Evolutionary conservation across 2,797 vertebrate species (phyloP).

Genomic region (Sandelia bainsii): DNA sequence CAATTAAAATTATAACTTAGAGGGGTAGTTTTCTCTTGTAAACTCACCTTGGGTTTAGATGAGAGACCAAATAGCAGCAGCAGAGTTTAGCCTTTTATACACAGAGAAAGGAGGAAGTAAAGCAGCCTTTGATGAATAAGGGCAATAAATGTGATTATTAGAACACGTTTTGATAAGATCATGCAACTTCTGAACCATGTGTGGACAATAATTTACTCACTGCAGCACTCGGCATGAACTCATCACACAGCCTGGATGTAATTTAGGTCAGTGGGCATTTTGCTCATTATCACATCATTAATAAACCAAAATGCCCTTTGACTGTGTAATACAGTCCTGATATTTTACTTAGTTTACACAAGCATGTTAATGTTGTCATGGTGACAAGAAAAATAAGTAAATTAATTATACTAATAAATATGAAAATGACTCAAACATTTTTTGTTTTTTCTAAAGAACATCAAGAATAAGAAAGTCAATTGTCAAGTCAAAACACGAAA

Average conservation of each 20-base stretch:
- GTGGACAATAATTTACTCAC: slow-evolving; percentile 50
- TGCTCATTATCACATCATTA: neutral
- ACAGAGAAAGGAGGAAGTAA: slow-evolving; percentile 13
- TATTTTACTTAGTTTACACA: neutral
- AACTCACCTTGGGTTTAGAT: slow-evolving; percentile 47
- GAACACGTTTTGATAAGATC: slow-evolving; percentile 52
- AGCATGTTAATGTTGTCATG: slow-evolving; percentile 6
- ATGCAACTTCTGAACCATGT: slow-evolving; percentile 6
- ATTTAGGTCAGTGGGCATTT: slow-evolving; percentile 11
- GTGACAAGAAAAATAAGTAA: neutral
- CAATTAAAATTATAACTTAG: neutral
- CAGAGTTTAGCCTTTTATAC: slow-evolving; percentile 54
- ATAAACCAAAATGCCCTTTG: slow-evolving; percentile 19
- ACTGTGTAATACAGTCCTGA: slow-evolving; percentile 7
- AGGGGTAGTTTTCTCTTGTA: neutral
- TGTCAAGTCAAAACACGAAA: no score
- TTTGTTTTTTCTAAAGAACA: no score
- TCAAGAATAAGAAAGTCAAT: no score
- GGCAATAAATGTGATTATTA: slow-evolving; percentile 46
- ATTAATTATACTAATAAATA: neutral
- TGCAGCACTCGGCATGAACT: neutral
- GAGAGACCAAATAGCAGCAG: slow-evolving; percentile 19
- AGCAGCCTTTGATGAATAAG: neutral
- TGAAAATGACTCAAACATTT: neutral
- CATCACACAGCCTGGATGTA: neutral